A percentile compares a stretch with the other conserved stretches of the same genome.
phyloP scores from a whole-genome alignment of 2,113 vertebrate species.

The Oryzias celebensis region DNA sequence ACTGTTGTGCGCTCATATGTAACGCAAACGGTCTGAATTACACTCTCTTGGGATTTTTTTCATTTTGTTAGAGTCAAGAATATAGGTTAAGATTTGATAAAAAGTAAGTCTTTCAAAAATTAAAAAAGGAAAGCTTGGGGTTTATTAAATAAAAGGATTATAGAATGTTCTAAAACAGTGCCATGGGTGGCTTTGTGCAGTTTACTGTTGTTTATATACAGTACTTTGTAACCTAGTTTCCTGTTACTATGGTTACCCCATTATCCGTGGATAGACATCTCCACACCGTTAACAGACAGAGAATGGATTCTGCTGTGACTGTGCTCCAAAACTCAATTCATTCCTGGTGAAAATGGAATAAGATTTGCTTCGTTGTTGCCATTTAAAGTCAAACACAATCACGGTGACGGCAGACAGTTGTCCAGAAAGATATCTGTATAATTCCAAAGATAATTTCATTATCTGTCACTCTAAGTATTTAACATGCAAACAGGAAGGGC shows the following conservation, averaged over 20 bases:
- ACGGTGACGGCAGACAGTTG: too few relatives aligned
- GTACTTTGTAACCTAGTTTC: constrained; percentile 56
- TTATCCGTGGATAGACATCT: constrained; percentile 22
- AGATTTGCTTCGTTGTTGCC: not conserved
- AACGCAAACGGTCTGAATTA: too few relatives aligned
- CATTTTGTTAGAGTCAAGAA: too few relatives aligned
- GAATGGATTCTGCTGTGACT: not conserved
- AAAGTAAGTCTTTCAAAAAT: too few relatives aligned
- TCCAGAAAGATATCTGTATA: not conserved
- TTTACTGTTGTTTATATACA: constrained; percentile 51
- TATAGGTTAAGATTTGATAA: too few relatives aligned
- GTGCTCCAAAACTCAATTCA: constrained; percentile 11
- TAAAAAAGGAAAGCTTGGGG: too few relatives aligned
- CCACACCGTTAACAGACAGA: not conserved
- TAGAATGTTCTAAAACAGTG: constrained; percentile 14
- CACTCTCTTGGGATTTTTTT: too few relatives aligned
- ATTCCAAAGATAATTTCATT: too few relatives aligned
- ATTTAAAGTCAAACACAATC: constrained; percentile 1
- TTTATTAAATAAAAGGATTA: not conserved
- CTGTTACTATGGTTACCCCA: constrained; percentile 66
- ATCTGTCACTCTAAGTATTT: not conserved
- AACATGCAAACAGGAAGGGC: not conserved
- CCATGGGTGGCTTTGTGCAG: constrained; percentile 7
- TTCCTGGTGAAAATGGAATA: constrained; percentile 6
- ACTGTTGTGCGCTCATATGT: too few relatives aligned